Evolutionary conservation across 1,140 invertebrate genomes (phyloP).

Genomic region (Polyergus mexicanus): DNA sequence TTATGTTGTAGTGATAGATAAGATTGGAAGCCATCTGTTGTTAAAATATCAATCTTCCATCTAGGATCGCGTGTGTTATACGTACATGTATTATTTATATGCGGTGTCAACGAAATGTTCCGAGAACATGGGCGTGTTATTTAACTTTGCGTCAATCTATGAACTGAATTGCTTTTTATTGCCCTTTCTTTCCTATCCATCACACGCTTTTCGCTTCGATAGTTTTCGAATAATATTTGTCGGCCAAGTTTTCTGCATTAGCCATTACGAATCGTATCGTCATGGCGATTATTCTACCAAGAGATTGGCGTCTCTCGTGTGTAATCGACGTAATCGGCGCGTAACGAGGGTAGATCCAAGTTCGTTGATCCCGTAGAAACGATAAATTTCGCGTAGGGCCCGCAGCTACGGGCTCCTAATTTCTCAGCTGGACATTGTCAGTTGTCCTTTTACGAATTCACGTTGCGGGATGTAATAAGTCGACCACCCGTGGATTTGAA

Average conservation of each 20-base stretch:
- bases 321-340: slow-evolving; percentile 19
- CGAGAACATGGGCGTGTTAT: slow-evolving; percentile 21
- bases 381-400: slow-evolving; percentile 72
- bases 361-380: slow-evolving; percentile 68
- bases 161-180: slow-evolving; percentile 5
- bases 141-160: slow-evolving; percentile 31
- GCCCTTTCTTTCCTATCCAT: slow-evolving; percentile 47
- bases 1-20: slow-evolving; percentile 61
- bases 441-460: slow-evolving; percentile 64
- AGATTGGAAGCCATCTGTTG: slow-evolving; percentile 66
- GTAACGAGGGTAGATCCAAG: background rate
- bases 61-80: slow-evolving; percentile 21
- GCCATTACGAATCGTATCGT: background rate
- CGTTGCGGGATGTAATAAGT: slow-evolving; percentile 70
- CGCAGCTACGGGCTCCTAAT: slow-evolving; percentile 63
- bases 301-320: background rate
- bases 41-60: slow-evolving; percentile 47
- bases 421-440: slow-evolving; percentile 68
- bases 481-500: slow-evolving; percentile 65
- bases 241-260: slow-evolving; percentile 17
- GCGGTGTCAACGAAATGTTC: slow-evolving; percentile 2
- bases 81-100: slow-evolving; percentile 37
- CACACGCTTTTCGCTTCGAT: background rate
- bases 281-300: slow-evolving; percentile 8
- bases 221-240: slow-evolving; percentile 34